A percentile compares a stretch with the other conserved stretches of the same genome.
Evolutionary conservation across 2,888 invertebrate genomes (phyloP).

Genomic region (Nymphalis c-album): DNA sequence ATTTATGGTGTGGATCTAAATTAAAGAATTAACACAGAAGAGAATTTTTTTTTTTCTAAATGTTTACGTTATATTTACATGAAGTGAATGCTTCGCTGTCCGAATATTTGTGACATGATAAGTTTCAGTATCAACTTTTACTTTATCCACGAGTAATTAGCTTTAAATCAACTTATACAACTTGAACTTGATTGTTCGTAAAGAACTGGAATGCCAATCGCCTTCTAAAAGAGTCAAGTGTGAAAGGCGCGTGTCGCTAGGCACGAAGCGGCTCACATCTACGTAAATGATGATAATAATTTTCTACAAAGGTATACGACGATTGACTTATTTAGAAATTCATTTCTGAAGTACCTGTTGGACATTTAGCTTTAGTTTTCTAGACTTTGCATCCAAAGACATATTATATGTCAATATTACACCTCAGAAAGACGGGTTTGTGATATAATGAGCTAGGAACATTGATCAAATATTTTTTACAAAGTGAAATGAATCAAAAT

Average conservation of each 20-base stretch:
- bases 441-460: too few relatives aligned
- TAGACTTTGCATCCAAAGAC: too few relatives aligned
- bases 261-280: constrained; percentile 26
- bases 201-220: constrained; percentile 62
- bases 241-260: constrained; percentile 39
- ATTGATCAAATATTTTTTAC: too few relatives aligned
- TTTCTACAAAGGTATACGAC: neutral
- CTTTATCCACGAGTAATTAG: constrained; percentile 27
- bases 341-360: too few relatives aligned
- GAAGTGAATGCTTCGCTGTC: constrained; percentile 12
- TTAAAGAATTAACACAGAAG: too few relatives aligned
- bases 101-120: constrained; percentile 15
- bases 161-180: constrained; percentile 35
- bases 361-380: too few relatives aligned
- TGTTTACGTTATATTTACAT: constrained; percentile 21
- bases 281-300: constrained; percentile 7
- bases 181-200: constrained; percentile 53
- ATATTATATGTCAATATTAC: too few relatives aligned
- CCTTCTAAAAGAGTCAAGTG: constrained; percentile 56
- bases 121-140: constrained; percentile 32
- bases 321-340: too few relatives aligned
- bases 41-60: neutral
- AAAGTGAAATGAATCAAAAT: too few relatives aligned
- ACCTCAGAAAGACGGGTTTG: too few relatives aligned
- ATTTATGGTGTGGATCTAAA: too few relatives aligned